Evolutionary conservation across 2,797 vertebrate genomes (phyloP).

Genomic region (Sebastes taczanowskii): DNA sequence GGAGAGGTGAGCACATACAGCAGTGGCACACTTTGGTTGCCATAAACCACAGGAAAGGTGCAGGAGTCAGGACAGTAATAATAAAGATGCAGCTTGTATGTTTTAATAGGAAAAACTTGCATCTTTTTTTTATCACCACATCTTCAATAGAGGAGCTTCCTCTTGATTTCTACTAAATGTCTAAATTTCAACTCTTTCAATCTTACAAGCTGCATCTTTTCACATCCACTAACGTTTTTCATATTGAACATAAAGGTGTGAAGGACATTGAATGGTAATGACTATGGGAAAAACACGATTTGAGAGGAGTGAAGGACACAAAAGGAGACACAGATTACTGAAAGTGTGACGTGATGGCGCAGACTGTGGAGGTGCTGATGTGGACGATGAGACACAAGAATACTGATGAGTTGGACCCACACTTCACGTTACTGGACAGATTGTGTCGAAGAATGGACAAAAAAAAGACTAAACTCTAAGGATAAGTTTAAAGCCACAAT

Average conservation of each 20-base stretch:
- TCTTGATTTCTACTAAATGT: background rate
- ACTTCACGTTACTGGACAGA: constrained; percentile 48
- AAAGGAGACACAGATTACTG: constrained; percentile 68
- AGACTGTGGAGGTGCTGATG: constrained; percentile 66
- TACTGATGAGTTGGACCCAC: constrained; percentile 66
- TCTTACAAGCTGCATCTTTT: constrained; percentile 72
- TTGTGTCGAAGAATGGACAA: constrained; percentile 17
- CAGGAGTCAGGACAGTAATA: constrained; percentile 24
- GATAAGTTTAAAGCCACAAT: constrained; percentile 40
- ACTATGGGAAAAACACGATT: constrained; percentile 63
- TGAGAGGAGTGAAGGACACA: constrained; percentile 64
- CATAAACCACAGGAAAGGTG: constrained; percentile 47
- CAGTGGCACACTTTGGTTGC: constrained; percentile 50
- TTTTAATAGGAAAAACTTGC: background rate
- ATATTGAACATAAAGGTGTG: constrained; percentile 51
- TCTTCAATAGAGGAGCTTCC: background rate
- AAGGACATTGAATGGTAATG: constrained; percentile 75
- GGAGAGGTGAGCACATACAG: constrained; percentile 66
- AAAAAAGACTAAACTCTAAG: constrained; percentile 40
- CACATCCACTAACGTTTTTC: constrained; percentile 34
- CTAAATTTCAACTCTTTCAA: background rate
- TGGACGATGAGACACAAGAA: constrained; percentile 63
- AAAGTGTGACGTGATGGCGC: constrained; percentile 52
- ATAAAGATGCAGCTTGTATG: constrained; percentile 68
- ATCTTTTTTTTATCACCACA: background rate